Base-by-base conservation (phyloP, 2,888 invertebrate genomes). In the Ernsta delagoae region DNA sequence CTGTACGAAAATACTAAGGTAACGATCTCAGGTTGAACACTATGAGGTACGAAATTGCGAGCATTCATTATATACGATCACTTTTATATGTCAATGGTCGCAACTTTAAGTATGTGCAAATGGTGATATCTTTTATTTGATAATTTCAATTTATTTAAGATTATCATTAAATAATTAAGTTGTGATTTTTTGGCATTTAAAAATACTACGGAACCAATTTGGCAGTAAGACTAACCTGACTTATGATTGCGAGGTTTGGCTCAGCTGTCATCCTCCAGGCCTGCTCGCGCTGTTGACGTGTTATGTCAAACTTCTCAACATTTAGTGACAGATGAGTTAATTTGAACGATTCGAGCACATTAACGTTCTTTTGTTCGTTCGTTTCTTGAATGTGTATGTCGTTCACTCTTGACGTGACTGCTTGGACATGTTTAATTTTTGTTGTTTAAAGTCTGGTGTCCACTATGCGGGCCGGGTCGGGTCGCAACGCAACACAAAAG, bases 281-380 rank as follows among this genome's bases (percentile, higher is more conserved):
- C 71, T 76, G 80, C 77, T 78, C 80, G 82, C 79, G 77, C 78
- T 75, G 85, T 79, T 87, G 89, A 89, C 88, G 84, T 83, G 83
- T 77, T 83, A 80, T 79, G 87, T 89, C 90, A 89, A 86, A 86
- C 86, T 85, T 80, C 79, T 73, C 71, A 78, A 83, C 84, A 77
- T 80, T 79, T 43, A 85, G 79, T 87, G 90, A 87, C 88, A 87
- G 88, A 91, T 83, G 89, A 87, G 88, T 90, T 89, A 88, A 90
- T 90, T 88, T 83, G 82, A 87, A 83, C 82, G 43, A 61, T 56
- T 56, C 60, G 57, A 48, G 39, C 68, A 62, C 68, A 53, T 65
- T 53, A 68, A 70, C 53, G 63, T 64, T 59, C 56, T 45, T 63
- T 59, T 63, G 57, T 57, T 57, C 31, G 45, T 12, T 64, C 54